Evolutionary conservation across 2,888 invertebrate species (phyloP).

Genomic region (Sesia bembeciformis): DNA sequence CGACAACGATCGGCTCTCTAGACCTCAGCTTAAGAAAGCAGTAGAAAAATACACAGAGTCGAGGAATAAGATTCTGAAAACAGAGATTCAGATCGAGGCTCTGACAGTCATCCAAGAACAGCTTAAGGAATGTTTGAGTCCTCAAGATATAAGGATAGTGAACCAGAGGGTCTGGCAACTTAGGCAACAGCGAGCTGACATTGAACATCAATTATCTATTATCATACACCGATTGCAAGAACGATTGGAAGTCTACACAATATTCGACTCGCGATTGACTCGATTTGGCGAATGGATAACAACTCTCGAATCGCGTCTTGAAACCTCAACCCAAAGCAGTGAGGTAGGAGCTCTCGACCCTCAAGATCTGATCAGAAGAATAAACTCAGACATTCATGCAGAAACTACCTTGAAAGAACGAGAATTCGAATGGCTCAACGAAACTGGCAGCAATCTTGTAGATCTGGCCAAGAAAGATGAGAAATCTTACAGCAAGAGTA

Average conservation of each 20-base stretch:
- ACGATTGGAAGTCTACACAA: slow-evolving; percentile 79
- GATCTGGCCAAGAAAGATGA: slow-evolving; percentile 78
- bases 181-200: slow-evolving; percentile 85
- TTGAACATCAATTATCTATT: slow-evolving; percentile 84
- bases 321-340: slow-evolving; percentile 69
- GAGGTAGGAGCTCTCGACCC: slow-evolving; percentile 76
- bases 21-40: slow-evolving; percentile 77
- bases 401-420: slow-evolving; percentile 84
- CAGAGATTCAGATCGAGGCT: slow-evolving; percentile 79
- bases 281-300: slow-evolving; percentile 82
- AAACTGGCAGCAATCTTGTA: slow-evolving; percentile 78
- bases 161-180: slow-evolving; percentile 86
- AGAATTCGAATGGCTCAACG: slow-evolving; percentile 85
- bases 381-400: slow-evolving; percentile 83
- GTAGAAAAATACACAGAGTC: slow-evolving; percentile 77
- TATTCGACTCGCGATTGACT: slow-evolving; percentile 79
- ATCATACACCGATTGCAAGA: slow-evolving; percentile 84
- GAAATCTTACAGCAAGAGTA: slow-evolving; percentile 59
- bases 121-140: slow-evolving; percentile 88
- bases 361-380: slow-evolving; percentile 80
- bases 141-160: slow-evolving; percentile 86
- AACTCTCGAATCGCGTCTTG: slow-evolving; percentile 79
- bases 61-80: slow-evolving; percentile 71
- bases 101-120: slow-evolving; percentile 85
- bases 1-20: slow-evolving; percentile 71